These are phyloP conservation scores for Philantomba maxwellii DNA, from an alignment of 2,113 vertebrate genomes.

Conservation along the genomic window DNA sequence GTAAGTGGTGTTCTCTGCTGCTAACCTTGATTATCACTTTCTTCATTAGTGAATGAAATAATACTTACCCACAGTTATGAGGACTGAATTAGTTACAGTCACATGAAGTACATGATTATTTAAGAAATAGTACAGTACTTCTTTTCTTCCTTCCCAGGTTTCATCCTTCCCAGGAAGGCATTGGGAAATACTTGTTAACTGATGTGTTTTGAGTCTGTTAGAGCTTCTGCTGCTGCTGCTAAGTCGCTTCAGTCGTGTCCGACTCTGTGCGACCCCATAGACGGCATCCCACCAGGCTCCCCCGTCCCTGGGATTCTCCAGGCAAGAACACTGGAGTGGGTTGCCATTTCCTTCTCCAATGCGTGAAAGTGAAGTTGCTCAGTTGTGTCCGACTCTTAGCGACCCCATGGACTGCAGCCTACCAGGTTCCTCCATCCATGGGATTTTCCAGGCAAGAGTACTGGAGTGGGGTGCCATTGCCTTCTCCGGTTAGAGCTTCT, in stretches of 20 bases:
- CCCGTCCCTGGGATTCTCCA: no score
- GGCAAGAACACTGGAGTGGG: no score
- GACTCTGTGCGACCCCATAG: no score
- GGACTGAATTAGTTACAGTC: background rate
- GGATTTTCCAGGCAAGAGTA: no score
- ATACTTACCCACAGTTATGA: background rate
- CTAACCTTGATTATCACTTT: background rate
- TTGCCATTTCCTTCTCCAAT: no score
- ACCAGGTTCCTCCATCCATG: no score
- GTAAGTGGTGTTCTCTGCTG: background rate
- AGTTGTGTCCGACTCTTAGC: no score
- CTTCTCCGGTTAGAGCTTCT: background rate
- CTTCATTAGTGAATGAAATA: background rate
- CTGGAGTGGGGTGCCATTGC: no score
- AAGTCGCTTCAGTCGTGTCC: no score
- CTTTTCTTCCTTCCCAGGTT: background rate
- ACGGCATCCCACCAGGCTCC: no score
- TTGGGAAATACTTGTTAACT: background rate
- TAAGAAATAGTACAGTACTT: background rate
- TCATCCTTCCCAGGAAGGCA: background rate
- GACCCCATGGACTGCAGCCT: no score
- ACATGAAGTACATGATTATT: background rate
- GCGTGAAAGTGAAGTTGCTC: no score
- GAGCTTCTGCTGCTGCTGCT: background rate
- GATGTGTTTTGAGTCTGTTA: background rate